Evolutionary conservation across 2,113 vertebrate genomes (phyloP).

Genomic region (Stigmatopora argus): DNA sequence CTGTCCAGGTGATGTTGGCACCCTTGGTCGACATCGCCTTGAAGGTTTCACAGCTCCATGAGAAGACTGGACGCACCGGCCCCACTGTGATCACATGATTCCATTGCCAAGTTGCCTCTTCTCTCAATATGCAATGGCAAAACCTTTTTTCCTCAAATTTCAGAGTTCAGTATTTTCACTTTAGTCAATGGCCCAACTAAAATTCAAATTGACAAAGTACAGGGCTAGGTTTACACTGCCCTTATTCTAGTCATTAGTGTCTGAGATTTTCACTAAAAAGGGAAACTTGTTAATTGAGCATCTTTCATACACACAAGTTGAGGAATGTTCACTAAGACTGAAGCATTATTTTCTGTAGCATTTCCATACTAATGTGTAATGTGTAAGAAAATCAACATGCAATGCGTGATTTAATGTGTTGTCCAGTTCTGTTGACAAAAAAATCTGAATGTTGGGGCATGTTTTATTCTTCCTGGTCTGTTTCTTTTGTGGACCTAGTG

Average conservation of each 20-base stretch:
- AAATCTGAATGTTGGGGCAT: slow-evolving; percentile 25
- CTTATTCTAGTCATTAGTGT: background rate
- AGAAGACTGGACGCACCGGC: slow-evolving; percentile 79
- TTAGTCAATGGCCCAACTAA: slow-evolving; percentile 8
- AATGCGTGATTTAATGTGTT: slow-evolving; percentile 1
- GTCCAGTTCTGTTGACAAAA: slow-evolving; percentile 24
- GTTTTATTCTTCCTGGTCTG: slow-evolving; percentile 11
- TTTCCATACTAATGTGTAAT: background rate
- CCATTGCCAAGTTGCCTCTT: slow-evolving; percentile 26
- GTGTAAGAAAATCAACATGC: background rate
- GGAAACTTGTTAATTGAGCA: slow-evolving; percentile 7
- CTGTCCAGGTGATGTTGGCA: slow-evolving; percentile 85
- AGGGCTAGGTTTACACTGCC: slow-evolving; percentile 1
- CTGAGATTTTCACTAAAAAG: background rate
- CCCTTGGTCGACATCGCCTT: slow-evolving; percentile 90
- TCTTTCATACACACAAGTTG: background rate
- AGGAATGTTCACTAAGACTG: background rate
- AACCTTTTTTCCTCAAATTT: background rate
- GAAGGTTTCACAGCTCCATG: slow-evolving; percentile 88
- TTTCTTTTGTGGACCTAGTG: slow-evolving; percentile 27
- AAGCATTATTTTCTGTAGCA: background rate
- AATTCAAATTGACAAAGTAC: slow-evolving; percentile 25
- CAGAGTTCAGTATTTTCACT: slow-evolving; percentile 23
- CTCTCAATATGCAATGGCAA: slow-evolving; percentile 34
- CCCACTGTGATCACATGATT: slow-evolving; percentile 95